phyloP scores from a whole-genome alignment of 92 coral and sea anemone species.

The Desmophyllum pertusum region DNA sequence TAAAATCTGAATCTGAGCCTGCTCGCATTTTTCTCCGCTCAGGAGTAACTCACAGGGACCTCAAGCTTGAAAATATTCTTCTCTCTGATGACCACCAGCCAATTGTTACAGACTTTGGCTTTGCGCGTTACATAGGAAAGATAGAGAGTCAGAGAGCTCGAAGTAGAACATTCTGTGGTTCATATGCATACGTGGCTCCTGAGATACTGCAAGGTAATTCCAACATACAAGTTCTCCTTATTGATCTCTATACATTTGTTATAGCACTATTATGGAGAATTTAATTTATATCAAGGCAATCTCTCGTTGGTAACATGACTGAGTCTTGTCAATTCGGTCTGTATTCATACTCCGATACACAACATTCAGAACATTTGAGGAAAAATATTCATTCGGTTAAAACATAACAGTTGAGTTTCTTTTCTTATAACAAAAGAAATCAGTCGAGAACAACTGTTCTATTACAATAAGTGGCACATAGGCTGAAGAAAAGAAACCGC shows the following conservation, averaged over 20 bases:
- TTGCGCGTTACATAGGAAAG: conserved; percentile 81
- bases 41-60: conserved; percentile 89
- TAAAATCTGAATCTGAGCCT: neutral
- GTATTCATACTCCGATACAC: neutral
- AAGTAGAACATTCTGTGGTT: conserved; percentile 85
- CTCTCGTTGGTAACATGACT: too few relatives aligned
- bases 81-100: conserved; percentile 69
- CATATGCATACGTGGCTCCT: conserved; percentile 89
- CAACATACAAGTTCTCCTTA: neutral
- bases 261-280: neutral
- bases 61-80: conserved; percentile 87
- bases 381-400: too few relatives aligned
- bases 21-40: neutral
- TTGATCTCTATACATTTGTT: neutral
- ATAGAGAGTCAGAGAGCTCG: conserved; percentile 48
- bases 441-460: too few relatives aligned
- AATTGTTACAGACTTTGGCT: conserved; percentile 87
- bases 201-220: conserved; percentile 84
- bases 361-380: too few relatives aligned
- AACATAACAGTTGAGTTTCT: too few relatives aligned
- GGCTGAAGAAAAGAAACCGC: too few relatives aligned
- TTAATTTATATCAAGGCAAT: too few relatives aligned
- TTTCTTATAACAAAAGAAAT: too few relatives aligned
- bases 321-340: too few relatives aligned
- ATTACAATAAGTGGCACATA: too few relatives aligned